Evolutionary conservation across 2,888 invertebrate species (phyloP).

Genomic region (Smittia sp.): DNA sequence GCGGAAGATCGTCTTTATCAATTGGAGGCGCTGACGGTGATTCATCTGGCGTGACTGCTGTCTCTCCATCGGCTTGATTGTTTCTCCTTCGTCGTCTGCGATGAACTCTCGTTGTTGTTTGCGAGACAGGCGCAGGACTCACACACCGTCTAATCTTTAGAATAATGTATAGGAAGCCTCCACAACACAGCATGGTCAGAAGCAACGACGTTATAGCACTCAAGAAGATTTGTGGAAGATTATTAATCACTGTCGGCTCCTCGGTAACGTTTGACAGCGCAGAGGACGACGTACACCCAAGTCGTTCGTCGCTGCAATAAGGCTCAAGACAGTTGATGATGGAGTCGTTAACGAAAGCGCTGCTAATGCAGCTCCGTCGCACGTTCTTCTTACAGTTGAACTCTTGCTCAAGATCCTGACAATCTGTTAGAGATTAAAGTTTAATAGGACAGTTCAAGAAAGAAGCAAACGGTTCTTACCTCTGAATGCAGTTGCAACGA

Average conservation of each 20-base stretch:
- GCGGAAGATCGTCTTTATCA: slow-evolving; percentile 39
- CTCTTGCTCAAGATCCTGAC: slow-evolving; percentile 3
- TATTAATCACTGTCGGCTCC: slow-evolving; percentile 13
- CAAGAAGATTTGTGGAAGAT: slow-evolving; percentile 21
- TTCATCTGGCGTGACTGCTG: neutral
- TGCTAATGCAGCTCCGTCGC: slow-evolving; percentile 22
- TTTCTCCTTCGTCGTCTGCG: neutral
- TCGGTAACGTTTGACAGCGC: neutral
- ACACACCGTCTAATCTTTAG: slow-evolving; percentile 7
- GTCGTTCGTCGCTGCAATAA: slow-evolving; percentile 20
- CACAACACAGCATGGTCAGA: slow-evolving; percentile 27
- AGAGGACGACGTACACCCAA: neutral
- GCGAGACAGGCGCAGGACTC: neutral
- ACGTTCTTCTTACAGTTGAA: slow-evolving; percentile 32
- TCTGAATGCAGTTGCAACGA: slow-evolving; percentile 34
- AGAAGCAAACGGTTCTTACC: neutral
- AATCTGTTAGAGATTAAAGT: neutral
- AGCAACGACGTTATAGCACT: slow-evolving; percentile 32
- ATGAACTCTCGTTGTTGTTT: neutral
- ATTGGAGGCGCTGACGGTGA: slow-evolving; percentile 29
- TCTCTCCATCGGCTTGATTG: neutral
- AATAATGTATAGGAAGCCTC: slow-evolving; percentile 17
- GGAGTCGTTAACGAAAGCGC: slow-evolving; percentile 20
- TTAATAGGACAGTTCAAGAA: neutral
- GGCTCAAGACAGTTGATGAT: slow-evolving; percentile 29